Conservation (phyloP, 2,888 invertebrate genomes). For the Synanthedon formicaeformis region DNA sequence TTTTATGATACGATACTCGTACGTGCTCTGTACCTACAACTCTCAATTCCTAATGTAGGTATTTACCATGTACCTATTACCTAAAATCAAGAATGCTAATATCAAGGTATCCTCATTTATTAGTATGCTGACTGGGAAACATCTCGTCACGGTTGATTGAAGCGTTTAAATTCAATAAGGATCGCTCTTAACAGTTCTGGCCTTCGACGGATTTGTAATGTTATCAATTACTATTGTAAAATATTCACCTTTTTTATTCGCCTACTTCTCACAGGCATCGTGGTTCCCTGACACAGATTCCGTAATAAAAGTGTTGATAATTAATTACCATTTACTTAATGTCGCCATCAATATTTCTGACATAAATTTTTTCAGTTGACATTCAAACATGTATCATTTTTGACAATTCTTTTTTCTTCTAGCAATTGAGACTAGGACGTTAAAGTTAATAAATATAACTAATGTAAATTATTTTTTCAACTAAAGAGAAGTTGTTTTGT, state of each 20-base stretch:
- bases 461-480: too few relatives aligned
- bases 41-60: neutral
- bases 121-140: neutral
- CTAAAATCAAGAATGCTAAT: neutral
- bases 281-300: conserved; percentile 52
- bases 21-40: neutral
- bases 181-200: conserved; percentile 23
- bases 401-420: too few relatives aligned
- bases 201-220: conserved; percentile 31
- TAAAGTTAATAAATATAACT: too few relatives aligned
- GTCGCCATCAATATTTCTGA: too few relatives aligned
- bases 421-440: too few relatives aligned
- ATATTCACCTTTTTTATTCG: conserved; percentile 43
- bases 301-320: conserved; percentile 16
- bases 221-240: conserved; percentile 34
- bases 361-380: too few relatives aligned
- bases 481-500: too few relatives aligned
- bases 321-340: too few relatives aligned
- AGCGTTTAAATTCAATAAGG: conserved; percentile 32
- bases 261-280: conserved; percentile 23
- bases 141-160: conserved; percentile 18
- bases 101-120: neutral
- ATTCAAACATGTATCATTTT: too few relatives aligned
- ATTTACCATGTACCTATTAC: neutral
- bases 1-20: conserved; percentile 4